Conservation (phyloP, 2,888 invertebrate genomes). For the Bombylius discolor region DNA sequence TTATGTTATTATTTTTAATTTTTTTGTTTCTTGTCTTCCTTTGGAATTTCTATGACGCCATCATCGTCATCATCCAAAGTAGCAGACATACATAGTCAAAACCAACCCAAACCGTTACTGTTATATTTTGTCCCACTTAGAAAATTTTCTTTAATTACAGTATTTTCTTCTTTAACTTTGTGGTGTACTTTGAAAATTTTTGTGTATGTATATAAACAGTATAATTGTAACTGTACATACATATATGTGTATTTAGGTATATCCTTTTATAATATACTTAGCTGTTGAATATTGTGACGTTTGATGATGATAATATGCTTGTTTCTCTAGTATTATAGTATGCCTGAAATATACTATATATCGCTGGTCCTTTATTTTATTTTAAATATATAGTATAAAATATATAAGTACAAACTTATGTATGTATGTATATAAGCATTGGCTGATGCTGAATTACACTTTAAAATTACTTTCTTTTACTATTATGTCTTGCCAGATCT, state of each 20-base stretch:
- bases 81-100: neutral
- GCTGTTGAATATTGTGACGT: neutral
- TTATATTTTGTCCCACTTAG: neutral
- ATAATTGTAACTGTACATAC: no score
- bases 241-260: neutral
- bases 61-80: neutral
- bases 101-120: neutral
- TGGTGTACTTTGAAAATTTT: no score
- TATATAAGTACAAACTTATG: neutral
- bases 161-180: neutral
- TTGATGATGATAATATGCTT: neutral
- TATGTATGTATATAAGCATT: neutral
- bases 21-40: no score
- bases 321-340: no score
- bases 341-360: no score
- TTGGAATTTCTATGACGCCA: neutral
- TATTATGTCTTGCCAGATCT: neutral
- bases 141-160: conserved; percentile 1
- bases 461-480: neutral
- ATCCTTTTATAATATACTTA: neutral
- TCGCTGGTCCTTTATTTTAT: neutral
- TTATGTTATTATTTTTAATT: no score
- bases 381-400: no score
- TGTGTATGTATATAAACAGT: neutral
- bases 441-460: no score